Conservation (phyloP, 2,113 vertebrate genomes). For the Periophthalmodon schlosseri region DNA sequence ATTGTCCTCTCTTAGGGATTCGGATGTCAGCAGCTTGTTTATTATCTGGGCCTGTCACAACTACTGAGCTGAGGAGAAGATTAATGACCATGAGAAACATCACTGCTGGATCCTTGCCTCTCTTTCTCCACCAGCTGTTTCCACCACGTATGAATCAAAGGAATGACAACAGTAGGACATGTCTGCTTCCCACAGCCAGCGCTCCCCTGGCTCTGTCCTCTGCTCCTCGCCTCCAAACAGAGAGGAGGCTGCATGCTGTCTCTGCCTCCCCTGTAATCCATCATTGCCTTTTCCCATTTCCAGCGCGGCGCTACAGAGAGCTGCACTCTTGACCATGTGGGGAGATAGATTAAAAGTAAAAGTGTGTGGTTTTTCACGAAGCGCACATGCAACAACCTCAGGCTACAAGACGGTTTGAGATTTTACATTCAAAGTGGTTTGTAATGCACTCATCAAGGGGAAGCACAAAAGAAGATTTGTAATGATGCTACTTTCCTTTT, state of each 20-base stretch:
- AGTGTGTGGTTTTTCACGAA: slow-evolving; percentile 18
- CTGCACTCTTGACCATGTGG: slow-evolving; percentile 46
- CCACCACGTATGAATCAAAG: slow-evolving; percentile 49
- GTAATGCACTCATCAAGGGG: slow-evolving; percentile 27
- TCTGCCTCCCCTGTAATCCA: slow-evolving; percentile 58
- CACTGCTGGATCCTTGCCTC: slow-evolving; percentile 14
- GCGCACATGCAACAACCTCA: slow-evolving; percentile 9
- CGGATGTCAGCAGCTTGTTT: slow-evolving; percentile 24
- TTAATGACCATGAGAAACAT: slow-evolving; percentile 33
- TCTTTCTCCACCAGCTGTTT: slow-evolving; percentile 31
- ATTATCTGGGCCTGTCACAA: slow-evolving; percentile 30
- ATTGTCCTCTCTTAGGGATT: slow-evolving; percentile 26
- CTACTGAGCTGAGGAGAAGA: slow-evolving; percentile 11
- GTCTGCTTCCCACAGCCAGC: slow-evolving; percentile 17
- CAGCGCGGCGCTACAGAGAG: slow-evolving; percentile 45
- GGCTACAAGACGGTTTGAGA: neutral
- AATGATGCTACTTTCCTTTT: neutral
- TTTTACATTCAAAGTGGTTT: neutral
- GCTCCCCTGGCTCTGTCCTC: slow-evolving; percentile 40
- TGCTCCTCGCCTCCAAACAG: slow-evolving; percentile 13
- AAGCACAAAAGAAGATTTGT: neutral
- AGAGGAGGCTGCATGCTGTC: slow-evolving; percentile 47
- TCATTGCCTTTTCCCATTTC: slow-evolving; percentile 63
- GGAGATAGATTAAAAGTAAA: slow-evolving; percentile 45
- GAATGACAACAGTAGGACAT: slow-evolving; percentile 43